Evolutionary conservation across 2,888 invertebrate species (phyloP), one percentile per base, ranked within the genome.

Genomic region (Carpatolechia fugitivella): DNA sequence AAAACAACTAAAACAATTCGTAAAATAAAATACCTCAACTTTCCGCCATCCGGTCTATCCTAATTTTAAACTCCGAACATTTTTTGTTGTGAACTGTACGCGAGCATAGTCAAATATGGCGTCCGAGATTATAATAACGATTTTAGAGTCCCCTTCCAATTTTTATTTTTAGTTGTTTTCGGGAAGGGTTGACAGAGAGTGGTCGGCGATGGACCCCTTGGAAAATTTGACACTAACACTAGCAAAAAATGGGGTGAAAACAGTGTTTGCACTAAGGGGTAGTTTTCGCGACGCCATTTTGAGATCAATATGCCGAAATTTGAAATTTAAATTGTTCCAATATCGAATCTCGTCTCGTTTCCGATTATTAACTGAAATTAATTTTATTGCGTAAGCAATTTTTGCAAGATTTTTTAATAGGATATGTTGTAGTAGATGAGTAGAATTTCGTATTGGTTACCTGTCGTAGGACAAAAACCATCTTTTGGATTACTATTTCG

Each of bases 111-210:
- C 44, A 46, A 84, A 84, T 85, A 88, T 87, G 85, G 87, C 88
- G 85, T 83, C 86, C 89, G 83, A 89, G 88, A 88, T 90, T 89
- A 89, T 90, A 88, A 88, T 90, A 90, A 90, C 88, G 88, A 88
- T 90, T 89, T 88, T 88, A 83, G 85, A 82, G 82, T 80, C 85
- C 85, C 88, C 87, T 82, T 71, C 68, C 62, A 62, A 56, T 67
- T 81, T 81, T 82, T 78, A 76, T 79, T 84, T 85, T 82, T 76
- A 73, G 71, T 80, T 78, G 77, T 77, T 78, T 80, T 78, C 73
- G 73, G 73, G 75, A 82, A 82, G 84, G 88, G 88, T 85, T 82
- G 46, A 80, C 55, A 70, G 75, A 81, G 40, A 88, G 88, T 88
- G 86, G 40, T 18, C 18, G 40, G 18, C 40, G 88, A 85, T 86